phyloP scores from a whole-genome alignment of 2,888 invertebrate genomes.

The Chloromyia formosa region DNA sequence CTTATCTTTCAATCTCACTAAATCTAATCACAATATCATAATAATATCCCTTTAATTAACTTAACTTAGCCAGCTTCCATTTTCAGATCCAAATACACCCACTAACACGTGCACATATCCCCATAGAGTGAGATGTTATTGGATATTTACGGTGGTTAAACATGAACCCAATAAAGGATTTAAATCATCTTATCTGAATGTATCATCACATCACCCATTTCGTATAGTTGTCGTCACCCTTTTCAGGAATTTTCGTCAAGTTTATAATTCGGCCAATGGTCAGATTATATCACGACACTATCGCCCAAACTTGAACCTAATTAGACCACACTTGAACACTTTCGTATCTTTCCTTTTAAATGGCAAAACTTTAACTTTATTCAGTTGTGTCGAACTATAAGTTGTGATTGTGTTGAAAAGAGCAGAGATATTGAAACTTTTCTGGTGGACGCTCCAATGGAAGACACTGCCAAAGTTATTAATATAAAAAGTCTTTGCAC shows the following conservation, averaged over 20 bases:
- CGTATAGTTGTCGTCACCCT: slow-evolving; percentile 1
- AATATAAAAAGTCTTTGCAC: no score
- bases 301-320: slow-evolving; percentile 22
- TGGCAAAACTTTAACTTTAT: slow-evolving; percentile 10
- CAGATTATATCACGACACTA: slow-evolving; percentile 31
- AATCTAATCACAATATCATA: no score
- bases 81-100: no score
- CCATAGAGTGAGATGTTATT: neutral
- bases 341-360: slow-evolving; percentile 1
- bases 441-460: no score
- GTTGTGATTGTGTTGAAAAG: neutral
- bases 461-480: no score
- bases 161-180: slow-evolving; percentile 30
- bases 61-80: no score
- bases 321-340: slow-evolving; percentile 39
- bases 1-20: no score
- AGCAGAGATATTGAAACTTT: neutral
- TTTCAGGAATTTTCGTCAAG: neutral
- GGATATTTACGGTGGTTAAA: slow-evolving; percentile 31
- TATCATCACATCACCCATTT: slow-evolving; percentile 4
- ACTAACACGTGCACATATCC: no score
- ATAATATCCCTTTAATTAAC: no score
- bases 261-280: slow-evolving; percentile 22
- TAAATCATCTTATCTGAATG: slow-evolving; percentile 9
- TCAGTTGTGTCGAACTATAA: neutral